Conservation (phyloP, 2,113 vertebrate genomes). For the Athene cunicularia region DNA sequence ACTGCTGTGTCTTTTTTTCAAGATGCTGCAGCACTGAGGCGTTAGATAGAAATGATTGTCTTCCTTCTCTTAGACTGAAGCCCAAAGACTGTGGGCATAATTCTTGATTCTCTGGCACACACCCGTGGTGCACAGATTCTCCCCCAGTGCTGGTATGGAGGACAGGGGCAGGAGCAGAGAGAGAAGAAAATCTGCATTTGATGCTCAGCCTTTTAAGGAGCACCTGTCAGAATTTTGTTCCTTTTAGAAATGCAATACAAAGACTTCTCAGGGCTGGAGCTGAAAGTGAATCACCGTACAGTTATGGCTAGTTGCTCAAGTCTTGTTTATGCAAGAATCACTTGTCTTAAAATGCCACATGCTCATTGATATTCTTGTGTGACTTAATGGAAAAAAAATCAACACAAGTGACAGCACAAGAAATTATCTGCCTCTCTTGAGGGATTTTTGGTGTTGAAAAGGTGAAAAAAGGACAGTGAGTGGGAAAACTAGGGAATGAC, state of each 20-base stretch:
- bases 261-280: neutral
- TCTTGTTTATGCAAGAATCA: neutral
- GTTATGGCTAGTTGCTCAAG: neutral
- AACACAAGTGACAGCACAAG: neutral
- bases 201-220: slow-evolving; percentile 7
- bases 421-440: neutral
- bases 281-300: neutral
- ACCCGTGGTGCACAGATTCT: accelerated
- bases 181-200: neutral
- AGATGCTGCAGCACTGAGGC: neutral
- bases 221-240: neutral
- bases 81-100: neutral
- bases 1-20: neutral
- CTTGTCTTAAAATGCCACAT: neutral
- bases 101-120: neutral
- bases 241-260: neutral
- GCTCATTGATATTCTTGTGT: neutral
- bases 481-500: neutral
- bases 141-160: neutral
- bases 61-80: neutral
- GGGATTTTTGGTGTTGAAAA: neutral
- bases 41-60: accelerated
- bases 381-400: neutral
- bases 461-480: neutral
- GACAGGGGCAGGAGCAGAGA: neutral